Percentiles rank a stretch among this genome's conserved stretches.
Evolutionary conservation across 37 sponge, comb jelly and placozoan species (phyloP).

Genomic region (Beroe ovata): DNA sequence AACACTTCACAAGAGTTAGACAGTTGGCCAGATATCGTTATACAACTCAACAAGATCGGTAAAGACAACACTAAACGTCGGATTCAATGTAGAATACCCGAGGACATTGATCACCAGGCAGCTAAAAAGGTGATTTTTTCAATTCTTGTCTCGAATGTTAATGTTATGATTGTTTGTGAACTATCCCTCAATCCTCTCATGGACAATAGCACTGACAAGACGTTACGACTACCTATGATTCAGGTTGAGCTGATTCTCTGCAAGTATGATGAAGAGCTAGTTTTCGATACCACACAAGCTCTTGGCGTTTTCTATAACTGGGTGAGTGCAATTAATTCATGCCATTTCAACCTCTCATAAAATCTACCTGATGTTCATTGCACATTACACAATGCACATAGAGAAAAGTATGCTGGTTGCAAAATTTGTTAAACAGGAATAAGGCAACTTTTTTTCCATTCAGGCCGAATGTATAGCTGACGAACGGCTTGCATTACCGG

Average conservation of each 20-base stretch:
- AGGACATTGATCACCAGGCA: conserved; percentile 20
- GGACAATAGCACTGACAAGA: no score
- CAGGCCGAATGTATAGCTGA: conserved; percentile 60
- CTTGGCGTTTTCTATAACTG: conserved; percentile 62
- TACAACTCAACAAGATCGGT: conserved; percentile 64
- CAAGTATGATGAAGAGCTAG: conserved; percentile 56
- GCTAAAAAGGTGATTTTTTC: conserved; percentile 48
- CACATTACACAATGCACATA: no score
- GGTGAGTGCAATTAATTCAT: neutral
- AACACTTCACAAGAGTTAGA: conserved; percentile 5
- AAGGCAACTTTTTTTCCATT: no score
- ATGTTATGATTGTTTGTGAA: no score
- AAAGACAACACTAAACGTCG: conserved; percentile 31
- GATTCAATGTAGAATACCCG: conserved; percentile 34
- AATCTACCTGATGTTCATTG: no score
- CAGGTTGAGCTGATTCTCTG: conserved; percentile 65
- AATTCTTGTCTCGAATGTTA: no score
- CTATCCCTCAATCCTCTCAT: no score
- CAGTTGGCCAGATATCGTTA: conserved; percentile 49
- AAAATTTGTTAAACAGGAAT: no score
- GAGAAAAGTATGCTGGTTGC: no score
- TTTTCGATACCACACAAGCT: conserved; percentile 59
- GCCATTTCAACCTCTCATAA: no score
- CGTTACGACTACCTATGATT: no score
- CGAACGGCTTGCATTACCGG: conserved; percentile 49